Base-by-base conservation (phyloP, 2,888 invertebrate genomes). In the Eupithecia tripunctaria region DNA sequence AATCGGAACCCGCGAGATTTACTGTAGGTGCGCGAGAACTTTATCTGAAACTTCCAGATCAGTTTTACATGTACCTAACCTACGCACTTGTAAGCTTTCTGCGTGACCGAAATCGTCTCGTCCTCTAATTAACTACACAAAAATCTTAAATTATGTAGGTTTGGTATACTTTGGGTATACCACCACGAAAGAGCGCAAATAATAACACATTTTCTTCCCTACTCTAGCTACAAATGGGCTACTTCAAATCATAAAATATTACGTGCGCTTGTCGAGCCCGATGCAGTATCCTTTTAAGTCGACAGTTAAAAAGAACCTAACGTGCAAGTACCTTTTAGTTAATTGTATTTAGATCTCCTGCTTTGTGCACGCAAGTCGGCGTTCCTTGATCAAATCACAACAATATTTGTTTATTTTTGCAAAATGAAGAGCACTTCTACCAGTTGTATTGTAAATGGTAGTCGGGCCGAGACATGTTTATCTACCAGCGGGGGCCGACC, bases 401-500 rank as follows among this genome's bases (percentile, higher is more conserved):
- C 70, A 70, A 70, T 68, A 74, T 73, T 71, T 67, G 76, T 74
- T 76, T 74, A 72, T 73, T 76, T 74, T 74, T 69, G 56, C 63
- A 74, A 69, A 74, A 72, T 71, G 67, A 72, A 72, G 70, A 66
- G 73, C 60, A 74, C 74, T 75, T 67, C 70, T 75, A 75, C 72
- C 63, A 69, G 71, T 73, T 73, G 71, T 71, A 73, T 73, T 73
- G 71, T 71, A 73, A 76, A 73, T 73, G 68, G 71, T 70, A 68
- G 73, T 56, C 68, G 72, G 51, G 81, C 81, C 76, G 82, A 78
- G 84, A 88, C 85, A 85, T 82, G 88, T 88, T 87, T 84, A 89
- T 88, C 85, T 86, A 85, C 76, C 89, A 84, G 89, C 88, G 82
- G 88, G 89, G 84, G 75, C 79, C 83, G 69, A 47, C 77, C 60